Conservation (phyloP, 2,797 vertebrate genomes). For the Arnoldichthys spilopterus region DNA sequence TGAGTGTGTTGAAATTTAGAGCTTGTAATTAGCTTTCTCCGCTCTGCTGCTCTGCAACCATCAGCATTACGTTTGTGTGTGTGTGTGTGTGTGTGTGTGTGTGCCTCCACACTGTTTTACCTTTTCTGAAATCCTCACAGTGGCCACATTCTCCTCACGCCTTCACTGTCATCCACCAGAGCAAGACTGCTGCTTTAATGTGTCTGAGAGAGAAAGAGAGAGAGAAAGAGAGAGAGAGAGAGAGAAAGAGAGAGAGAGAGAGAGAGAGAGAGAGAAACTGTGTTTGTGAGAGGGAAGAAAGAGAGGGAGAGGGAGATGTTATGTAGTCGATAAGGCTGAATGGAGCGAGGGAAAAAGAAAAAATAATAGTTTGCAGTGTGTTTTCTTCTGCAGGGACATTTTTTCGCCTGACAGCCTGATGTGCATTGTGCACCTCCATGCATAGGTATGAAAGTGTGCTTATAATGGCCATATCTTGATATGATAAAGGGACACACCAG, state of each 20-base stretch:
- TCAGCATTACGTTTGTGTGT: slow-evolving; percentile 18
- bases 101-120: slow-evolving; percentile 39
- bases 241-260: neutral
- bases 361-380: slow-evolving; percentile 31
- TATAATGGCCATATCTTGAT: slow-evolving; percentile 8
- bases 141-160: slow-evolving; percentile 35
- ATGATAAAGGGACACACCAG: neutral
- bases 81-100: slow-evolving; percentile 14
- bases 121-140: slow-evolving; percentile 48
- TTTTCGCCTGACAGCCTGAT: slow-evolving; percentile 13
- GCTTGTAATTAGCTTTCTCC: slow-evolving; percentile 51
- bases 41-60: slow-evolving; percentile 41
- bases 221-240: neutral
- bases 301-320: slow-evolving; percentile 30
- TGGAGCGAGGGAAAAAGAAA: slow-evolving; percentile 16
- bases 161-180: slow-evolving; percentile 34
- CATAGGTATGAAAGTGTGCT: slow-evolving; percentile 4
- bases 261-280: neutral
- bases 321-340: slow-evolving; percentile 47
- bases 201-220: slow-evolving; percentile 29
- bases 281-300: too few relatives aligned
- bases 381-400: slow-evolving; percentile 35
- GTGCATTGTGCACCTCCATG: slow-evolving; percentile 21
- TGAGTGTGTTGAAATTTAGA: slow-evolving; percentile 48
- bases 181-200: slow-evolving; percentile 41